Evolutionary conservation across 2,888 invertebrate genomes (phyloP).

Genomic region (Lasioglossum marginatum): DNA sequence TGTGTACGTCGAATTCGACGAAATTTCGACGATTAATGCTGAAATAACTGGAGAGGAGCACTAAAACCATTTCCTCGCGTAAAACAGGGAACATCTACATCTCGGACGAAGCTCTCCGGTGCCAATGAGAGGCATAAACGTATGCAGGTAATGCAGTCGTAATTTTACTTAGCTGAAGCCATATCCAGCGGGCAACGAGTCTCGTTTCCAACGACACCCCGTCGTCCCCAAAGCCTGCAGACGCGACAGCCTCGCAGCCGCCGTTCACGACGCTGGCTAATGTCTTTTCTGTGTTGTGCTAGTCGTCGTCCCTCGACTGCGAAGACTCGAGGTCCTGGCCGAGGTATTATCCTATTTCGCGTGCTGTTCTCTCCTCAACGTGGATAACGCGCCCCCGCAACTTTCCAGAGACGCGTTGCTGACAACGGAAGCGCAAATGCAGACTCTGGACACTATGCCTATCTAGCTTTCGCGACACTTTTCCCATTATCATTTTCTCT

Average conservation of each 20-base stretch:
- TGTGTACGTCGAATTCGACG: background rate
- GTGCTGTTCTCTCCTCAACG: slow-evolving; percentile 59
- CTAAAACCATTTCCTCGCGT: background rate
- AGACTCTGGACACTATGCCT: background rate
- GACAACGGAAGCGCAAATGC: slow-evolving; percentile 8
- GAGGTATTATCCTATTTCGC: slow-evolving; percentile 80
- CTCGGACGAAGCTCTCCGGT: slow-evolving; percentile 4
- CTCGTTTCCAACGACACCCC: slow-evolving; percentile 74
- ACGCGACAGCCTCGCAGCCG: slow-evolving; percentile 64
- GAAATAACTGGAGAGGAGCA: background rate
- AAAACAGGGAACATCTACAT: background rate
- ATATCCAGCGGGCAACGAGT: slow-evolving; percentile 71
- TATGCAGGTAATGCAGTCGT: slow-evolving; percentile 62
- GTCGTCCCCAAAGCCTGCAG: slow-evolving; percentile 62
- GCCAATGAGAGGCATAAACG: slow-evolving; percentile 26
- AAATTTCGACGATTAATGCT: background rate
- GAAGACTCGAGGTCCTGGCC: slow-evolving; percentile 67
- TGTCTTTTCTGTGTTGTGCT: slow-evolving; percentile 84
- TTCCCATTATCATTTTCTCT: background rate
- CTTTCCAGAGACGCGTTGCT: slow-evolving; percentile 25
- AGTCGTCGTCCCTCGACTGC: slow-evolving; percentile 79
- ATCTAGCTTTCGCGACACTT: background rate
- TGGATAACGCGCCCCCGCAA: slow-evolving; percentile 60
- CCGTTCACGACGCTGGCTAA: slow-evolving; percentile 79
- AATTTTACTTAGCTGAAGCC: slow-evolving; percentile 72